Percentiles rank a stretch among this genome's conserved stretches.
Conservation (phyloP, 2,888 invertebrate genomes). For the Drosophila borealis region DNA sequence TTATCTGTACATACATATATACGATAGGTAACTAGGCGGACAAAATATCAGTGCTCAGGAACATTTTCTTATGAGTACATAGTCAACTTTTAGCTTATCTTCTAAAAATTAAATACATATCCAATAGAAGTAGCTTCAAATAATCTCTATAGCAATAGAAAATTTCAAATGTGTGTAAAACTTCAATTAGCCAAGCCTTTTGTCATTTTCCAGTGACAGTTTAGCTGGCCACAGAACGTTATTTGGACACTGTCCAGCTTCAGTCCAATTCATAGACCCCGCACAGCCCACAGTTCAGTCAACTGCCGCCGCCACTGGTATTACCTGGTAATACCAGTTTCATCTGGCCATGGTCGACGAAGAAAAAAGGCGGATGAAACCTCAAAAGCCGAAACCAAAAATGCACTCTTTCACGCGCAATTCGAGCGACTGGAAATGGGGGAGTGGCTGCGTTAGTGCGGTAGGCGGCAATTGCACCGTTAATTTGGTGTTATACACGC, state of each 20-base stretch:
- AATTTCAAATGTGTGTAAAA: neutral
- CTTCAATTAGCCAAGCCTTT: neutral
- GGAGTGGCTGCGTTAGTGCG: conserved; percentile 27
- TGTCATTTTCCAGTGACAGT: neutral
- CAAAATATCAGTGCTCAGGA: too few relatives aligned
- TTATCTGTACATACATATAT: too few relatives aligned
- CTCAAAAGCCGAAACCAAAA: conserved; percentile 73
- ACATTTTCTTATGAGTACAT: too few relatives aligned
- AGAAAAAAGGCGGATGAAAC: conserved; percentile 38
- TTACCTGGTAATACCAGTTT: conserved; percentile 15
- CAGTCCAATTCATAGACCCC: neutral
- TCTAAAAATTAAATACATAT: too few relatives aligned
- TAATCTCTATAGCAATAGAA: too few relatives aligned
- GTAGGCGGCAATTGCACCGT: conserved; percentile 63
- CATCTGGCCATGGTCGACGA: too few relatives aligned
- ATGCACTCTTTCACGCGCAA: conserved; percentile 55
- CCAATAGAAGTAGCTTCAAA: too few relatives aligned
- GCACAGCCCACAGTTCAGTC: conserved; percentile 13
- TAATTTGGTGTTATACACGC: conserved; percentile 65
- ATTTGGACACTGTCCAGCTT: conserved; percentile 3
- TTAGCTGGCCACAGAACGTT: neutral
- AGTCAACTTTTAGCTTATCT: too few relatives aligned
- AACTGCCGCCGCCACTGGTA: conserved; percentile 11
- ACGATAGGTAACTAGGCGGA: too few relatives aligned
- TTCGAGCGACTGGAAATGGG: conserved; percentile 29